Percentiles rank a stretch among this genome's conserved stretches.
These are phyloP conservation scores for Camponotus floridanus DNA, from an alignment of 1,140 invertebrate species.

Conservation along the genomic window DNA sequence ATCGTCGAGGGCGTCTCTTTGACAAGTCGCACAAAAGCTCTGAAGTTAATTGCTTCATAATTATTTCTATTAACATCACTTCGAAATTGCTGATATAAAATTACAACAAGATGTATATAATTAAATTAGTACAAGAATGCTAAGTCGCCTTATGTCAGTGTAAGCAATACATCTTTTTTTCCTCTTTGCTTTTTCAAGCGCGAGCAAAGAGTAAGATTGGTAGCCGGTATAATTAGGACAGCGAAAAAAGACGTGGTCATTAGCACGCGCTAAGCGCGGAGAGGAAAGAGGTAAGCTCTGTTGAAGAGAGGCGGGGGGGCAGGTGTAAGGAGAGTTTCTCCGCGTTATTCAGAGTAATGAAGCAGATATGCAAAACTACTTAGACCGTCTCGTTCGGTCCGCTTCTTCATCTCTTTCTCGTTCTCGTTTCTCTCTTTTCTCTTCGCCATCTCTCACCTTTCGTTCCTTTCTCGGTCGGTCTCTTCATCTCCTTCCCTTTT, in stretches of 20 bases:
- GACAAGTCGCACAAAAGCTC: conserved; percentile 6
- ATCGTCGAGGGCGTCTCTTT: conserved; percentile 19
- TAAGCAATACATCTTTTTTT: conserved; percentile 1
- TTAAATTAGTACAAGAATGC: conserved; percentile 72
- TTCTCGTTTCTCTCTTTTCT: neutral
- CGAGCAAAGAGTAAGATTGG: conserved; percentile 61
- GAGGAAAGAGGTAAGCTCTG: conserved; percentile 66
- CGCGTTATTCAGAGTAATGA: conserved; percentile 77
- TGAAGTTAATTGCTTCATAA: conserved; percentile 36
- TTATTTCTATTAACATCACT: conserved; percentile 6
- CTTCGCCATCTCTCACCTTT: neutral
- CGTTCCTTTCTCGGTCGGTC: conserved; percentile 1
- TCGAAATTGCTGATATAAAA: conserved; percentile 7
- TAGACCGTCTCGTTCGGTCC: conserved; percentile 69
- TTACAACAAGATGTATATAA: conserved; percentile 53
- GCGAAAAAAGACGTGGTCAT: conserved; percentile 61
- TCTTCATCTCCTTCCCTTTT: conserved; percentile 42
- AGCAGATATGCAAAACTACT: conserved; percentile 80
- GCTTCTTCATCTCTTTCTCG: conserved; percentile 59
- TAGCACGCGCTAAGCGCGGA: conserved; percentile 39
- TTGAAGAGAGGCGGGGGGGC: conserved; percentile 6
- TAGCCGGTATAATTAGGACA: conserved; percentile 64
- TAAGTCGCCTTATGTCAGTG: conserved; percentile 44
- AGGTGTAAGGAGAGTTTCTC: conserved; percentile 74
- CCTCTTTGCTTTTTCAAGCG: neutral